Percentiles rank a stretch among this genome's conserved stretches.
Conservation (phyloP, 2,888 invertebrate species). For the Halocaridina rubra region DNA sequence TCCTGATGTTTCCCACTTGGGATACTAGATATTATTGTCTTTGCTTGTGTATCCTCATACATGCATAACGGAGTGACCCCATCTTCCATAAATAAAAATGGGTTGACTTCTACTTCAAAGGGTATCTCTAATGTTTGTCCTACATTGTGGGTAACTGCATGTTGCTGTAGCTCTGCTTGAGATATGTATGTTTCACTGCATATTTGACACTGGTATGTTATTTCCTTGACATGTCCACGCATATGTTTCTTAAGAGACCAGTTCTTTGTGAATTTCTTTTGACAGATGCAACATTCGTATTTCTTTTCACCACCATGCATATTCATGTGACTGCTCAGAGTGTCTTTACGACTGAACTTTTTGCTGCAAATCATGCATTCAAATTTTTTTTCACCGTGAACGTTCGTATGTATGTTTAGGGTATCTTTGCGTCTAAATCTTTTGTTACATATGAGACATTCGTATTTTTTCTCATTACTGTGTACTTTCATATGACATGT, state of each 20-base stretch:
- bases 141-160: background rate
- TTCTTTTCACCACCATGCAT: background rate
- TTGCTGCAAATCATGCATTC: background rate
- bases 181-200: background rate
- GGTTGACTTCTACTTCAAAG: background rate
- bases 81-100: background rate
- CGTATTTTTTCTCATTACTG: background rate
- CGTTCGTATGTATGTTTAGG: background rate
- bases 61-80: background rate
- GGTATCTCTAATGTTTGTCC: background rate
- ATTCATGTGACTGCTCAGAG: background rate
- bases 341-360: background rate
- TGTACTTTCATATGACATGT: background rate
- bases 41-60: background rate
- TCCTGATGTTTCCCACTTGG: too few species aligned
- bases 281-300: background rate
- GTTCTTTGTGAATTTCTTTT: background rate
- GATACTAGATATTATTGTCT: too few species aligned
- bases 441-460: background rate
- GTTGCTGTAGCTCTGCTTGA: background rate
- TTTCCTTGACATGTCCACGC: background rate
- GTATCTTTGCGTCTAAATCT: background rate
- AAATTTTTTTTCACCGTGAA: background rate
- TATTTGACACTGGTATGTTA: background rate
- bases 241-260: background rate